Evolutionary conservation across 2,888 invertebrate species (phyloP), one percentile per base, ranked within the genome.

Genomic region (Keiferia lycopersicella): DNA sequence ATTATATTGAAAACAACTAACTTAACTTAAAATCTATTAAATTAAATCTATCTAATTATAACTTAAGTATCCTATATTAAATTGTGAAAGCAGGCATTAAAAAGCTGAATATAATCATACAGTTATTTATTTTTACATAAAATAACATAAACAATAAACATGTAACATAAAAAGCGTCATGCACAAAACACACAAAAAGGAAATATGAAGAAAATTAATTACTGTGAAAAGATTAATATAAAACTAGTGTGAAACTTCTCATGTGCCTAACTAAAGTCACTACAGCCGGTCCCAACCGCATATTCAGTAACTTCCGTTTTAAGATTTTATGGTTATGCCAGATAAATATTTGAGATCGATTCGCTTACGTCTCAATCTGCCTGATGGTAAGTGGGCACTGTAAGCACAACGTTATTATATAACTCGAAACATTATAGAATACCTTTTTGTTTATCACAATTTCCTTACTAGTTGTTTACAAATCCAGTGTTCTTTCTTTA

Each of bases 251-350:
- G 56, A 30, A 56, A 34, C 34, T 30, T 56, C 34, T 56, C 34
- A 34, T 56, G 26, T 34, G 34, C 10, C 22, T 20, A 22, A 22
- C 12, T 50, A 45, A 39, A 41, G 41, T 41, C 14, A 45, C 56
- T 34, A 34, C 56, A 56, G 56, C 56, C 56, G 56, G 53, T n/a
- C 56, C 51, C 56, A 56, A 56, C 56, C 56, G 56, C 34, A 56
- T 34, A 56, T 16, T n/a, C 30, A 56, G 56, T 8, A 34, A 16
- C 30, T 56, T n/a, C 10, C 14, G 8, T 30, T 10, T 16, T n/a
- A 56, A 30, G 12, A 34, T 34, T 8, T 34, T 56, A 51, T 56
- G 56, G 56, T 56, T 26, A 30, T 56, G 56, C 56, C 56, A 56
- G 34, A 56, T 56, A 53, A 53, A 53, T 22, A 22, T 10, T 11